Base-by-base conservation (phyloP, 2,113 vertebrate species). In the Serinus canaria region DNA sequence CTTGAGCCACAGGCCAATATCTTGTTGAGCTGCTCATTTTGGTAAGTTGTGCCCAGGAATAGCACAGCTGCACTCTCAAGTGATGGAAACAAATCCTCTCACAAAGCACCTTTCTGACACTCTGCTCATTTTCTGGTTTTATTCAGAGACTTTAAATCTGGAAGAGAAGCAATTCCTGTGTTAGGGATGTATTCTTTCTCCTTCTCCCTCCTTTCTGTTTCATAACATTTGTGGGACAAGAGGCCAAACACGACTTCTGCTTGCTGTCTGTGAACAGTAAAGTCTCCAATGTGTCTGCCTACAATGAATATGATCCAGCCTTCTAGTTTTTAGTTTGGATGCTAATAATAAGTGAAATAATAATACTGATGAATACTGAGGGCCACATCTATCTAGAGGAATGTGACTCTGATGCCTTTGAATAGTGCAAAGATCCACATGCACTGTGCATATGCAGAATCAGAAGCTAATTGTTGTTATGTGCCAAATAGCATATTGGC, bases 401-500 rank as follows among this genome's bases (percentile, higher is more conserved):
- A 69, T 7, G 12, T 70, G 78, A 53, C 31, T 86, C 62, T 43
- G 58, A 53, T 87, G 87, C 79, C 76, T 94, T 75, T 92, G 68
- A 92, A 41, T 17, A 59, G 52, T 35, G 66, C 70, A 95, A 86
- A 91, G 53, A 73, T 59, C 37, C 58, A 64, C 43, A 43, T 91
- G 76, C 76, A 60, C 89, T 49, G 10, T 79, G 86, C 10, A 3
- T 72, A 76, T 0, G 2, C 86, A 84, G 88, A 93, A 92, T 86
- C 79, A 60, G 90, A 94, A 96, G 69, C 83, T 94, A 94, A 93
- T 92, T 92, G 56, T 82, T 92, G 60, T 81, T 82, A 73, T 43
- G 70, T 91, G 94, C 94, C 95, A 96, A 91, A 93, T 49, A 83
- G 64, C 75, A 47, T 85, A 74, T 92, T 97, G 95, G 95, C 94